These are phyloP conservation scores for Rhyacichthys aspro DNA, from an alignment of 2,797 vertebrate genomes.

Conservation along the genomic window DNA sequence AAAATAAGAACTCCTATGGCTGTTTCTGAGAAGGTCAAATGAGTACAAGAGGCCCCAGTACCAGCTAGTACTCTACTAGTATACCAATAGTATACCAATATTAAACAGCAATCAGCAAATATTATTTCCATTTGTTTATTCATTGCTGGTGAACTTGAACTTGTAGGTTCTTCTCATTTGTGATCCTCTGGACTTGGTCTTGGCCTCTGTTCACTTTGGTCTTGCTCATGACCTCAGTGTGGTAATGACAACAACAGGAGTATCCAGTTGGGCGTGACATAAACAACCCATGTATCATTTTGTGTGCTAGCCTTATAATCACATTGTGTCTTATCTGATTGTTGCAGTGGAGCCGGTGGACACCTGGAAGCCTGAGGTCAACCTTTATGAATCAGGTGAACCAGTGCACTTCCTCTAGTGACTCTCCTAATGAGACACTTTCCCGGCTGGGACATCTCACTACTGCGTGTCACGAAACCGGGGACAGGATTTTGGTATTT, in stretches of 20 bases:
- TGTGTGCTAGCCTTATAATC: not conserved
- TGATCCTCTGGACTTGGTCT: not conserved
- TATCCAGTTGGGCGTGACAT: not conserved
- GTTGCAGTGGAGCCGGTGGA: conserved; percentile 79
- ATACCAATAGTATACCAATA: too few species aligned
- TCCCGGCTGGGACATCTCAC: conserved; percentile 26
- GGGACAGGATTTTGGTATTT: conserved; percentile 50
- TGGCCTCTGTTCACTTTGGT: not conserved
- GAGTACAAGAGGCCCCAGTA: too few species aligned
- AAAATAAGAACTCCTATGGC: too few species aligned
- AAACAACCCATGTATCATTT: conserved; percentile 2
- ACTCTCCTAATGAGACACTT: conserved; percentile 10
- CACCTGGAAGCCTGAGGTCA: conserved; percentile 81
- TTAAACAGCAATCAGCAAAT: too few species aligned
- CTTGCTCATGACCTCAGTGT: not conserved
- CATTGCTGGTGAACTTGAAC: too few species aligned
- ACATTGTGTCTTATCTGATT: conserved; percentile 50
- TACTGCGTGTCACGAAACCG: conserved; percentile 39
- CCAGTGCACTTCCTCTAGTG: conserved; percentile 10
- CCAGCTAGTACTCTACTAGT: too few species aligned
- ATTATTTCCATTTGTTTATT: too few species aligned
- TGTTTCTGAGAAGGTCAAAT: too few species aligned
- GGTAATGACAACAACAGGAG: not conserved
- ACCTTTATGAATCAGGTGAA: conserved; percentile 87
- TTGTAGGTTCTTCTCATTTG: not conserved